A percentile compares a stretch with the other conserved stretches of the same genome.
These are phyloP conservation scores for Mythimna loreyi DNA, from an alignment of 2,888 invertebrate species.

Conservation along the genomic window DNA sequence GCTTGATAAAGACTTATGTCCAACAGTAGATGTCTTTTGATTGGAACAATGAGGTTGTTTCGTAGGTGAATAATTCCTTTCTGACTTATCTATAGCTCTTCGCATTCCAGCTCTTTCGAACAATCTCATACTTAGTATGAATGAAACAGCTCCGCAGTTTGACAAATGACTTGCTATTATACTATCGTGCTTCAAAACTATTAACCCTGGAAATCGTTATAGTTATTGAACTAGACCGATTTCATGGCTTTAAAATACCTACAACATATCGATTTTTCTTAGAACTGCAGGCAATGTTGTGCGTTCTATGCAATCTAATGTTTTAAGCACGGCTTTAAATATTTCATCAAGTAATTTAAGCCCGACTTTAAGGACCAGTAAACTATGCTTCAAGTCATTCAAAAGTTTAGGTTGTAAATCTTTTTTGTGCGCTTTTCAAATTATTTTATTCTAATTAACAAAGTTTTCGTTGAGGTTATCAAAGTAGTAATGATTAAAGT, in stretches of 20 bases:
- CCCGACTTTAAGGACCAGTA: not conserved
- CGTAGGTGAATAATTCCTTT: too few species aligned
- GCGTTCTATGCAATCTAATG: constrained; percentile 27
- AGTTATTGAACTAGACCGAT: constrained; percentile 28
- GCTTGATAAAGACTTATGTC: too few species aligned
- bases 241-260: constrained; percentile 33
- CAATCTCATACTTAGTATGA: too few species aligned
- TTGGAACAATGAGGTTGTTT: too few species aligned
- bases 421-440: constrained; percentile 27
- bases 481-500: constrained; percentile 19
- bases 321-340: constrained; percentile 2
- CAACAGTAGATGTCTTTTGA: too few species aligned
- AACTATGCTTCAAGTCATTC: constrained; percentile 6
- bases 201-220: constrained; percentile 25
- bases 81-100: too few species aligned
- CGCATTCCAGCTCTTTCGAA: too few species aligned
- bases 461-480: constrained; percentile 18
- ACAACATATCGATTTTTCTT: constrained; percentile 56
- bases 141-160: not conserved
- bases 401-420: constrained; percentile 29
- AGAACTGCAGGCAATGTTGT: constrained; percentile 45
- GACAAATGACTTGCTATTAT: not conserved
- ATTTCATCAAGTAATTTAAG: constrained; percentile 39
- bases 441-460: constrained; percentile 28
- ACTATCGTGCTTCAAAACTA: constrained; percentile 18